Conservation (phyloP, 2,888 invertebrate species). For the Chrysolina oricalcia region DNA sequence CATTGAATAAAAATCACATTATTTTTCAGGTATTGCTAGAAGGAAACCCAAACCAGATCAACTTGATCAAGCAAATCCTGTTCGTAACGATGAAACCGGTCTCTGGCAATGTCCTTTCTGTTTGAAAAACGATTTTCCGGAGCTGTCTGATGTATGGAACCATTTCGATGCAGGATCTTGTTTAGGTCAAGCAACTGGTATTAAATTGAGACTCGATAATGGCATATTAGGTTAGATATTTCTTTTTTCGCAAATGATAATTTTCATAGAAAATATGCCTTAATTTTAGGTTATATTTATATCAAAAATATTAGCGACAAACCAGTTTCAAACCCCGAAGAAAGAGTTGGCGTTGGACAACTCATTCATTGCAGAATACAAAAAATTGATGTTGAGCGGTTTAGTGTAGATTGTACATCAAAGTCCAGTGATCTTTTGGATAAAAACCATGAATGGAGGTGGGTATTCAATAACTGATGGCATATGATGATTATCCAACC, state of each 20-base stretch:
- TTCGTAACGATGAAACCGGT: constrained; percentile 94
- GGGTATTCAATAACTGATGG: constrained; percentile 50
- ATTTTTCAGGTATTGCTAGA: constrained; percentile 48
- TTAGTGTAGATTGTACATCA: constrained; percentile 94
- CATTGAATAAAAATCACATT: too few relatives aligned
- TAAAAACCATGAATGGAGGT: constrained; percentile 92
- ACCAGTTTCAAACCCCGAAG: constrained; percentile 93
- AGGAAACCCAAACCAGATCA: constrained; percentile 77
- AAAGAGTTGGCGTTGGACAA: constrained; percentile 89
- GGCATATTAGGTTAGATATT: constrained; percentile 78
- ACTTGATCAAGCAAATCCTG: constrained; percentile 95
- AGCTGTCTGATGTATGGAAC: constrained; percentile 97
- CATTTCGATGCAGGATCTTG: constrained; percentile 97
- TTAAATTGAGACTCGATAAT: constrained; percentile 92
- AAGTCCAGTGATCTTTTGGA: constrained; percentile 94
- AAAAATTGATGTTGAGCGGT: constrained; percentile 97
- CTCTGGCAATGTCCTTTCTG: constrained; percentile 99
- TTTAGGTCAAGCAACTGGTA: constrained; percentile 96
- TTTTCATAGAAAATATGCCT: background rate
- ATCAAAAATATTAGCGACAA: constrained; percentile 95
- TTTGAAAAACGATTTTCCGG: constrained; percentile 95
- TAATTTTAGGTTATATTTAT: constrained; percentile 90
- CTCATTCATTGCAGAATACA: constrained; percentile 90
- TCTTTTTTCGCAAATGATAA: background rate
- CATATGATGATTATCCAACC: too few relatives aligned